Evolutionary conservation across 2,888 invertebrate genomes (phyloP).

Genomic region (Cryptus armator): DNA sequence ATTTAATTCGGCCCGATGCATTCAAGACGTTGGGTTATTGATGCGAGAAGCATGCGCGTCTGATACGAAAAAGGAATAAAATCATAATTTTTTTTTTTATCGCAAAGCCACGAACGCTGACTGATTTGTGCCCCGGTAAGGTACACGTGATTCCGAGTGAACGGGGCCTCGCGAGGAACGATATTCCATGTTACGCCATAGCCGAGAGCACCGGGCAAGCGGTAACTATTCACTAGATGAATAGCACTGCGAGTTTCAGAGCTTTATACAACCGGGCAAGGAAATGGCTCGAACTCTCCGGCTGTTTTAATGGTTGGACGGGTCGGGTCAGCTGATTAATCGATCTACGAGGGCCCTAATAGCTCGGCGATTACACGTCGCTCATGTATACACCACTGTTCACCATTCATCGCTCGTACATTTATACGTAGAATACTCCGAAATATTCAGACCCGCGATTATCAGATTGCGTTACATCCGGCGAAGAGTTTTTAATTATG

Average conservation of each 20-base stretch:
- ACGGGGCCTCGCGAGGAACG: conserved; percentile 12
- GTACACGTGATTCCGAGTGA: conserved; percentile 50
- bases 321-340: conserved; percentile 68
- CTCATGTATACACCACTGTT: conserved; percentile 35
- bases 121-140: conserved; percentile 46
- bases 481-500: conserved; percentile 34
- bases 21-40: conserved; percentile 37
- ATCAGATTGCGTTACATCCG: conserved; percentile 44
- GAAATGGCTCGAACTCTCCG: conserved; percentile 60
- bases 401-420: conserved; percentile 27
- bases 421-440: conserved; percentile 34
- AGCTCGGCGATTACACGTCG: conserved; percentile 53
- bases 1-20: conserved; percentile 2
- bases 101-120: conserved; percentile 39
- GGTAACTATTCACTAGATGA: conserved; percentile 44
- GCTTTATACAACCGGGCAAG: conserved; percentile 38
- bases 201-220: conserved; percentile 13
- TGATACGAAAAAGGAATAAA: conserved; percentile 18
- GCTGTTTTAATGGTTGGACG: conserved; percentile 60
- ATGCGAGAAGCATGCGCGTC: conserved; percentile 7
- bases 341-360: conserved; percentile 59
- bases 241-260: conserved; percentile 12
- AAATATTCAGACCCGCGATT: conserved; percentile 44
- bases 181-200: conserved; percentile 50
- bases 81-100: conserved; percentile 33